Evolutionary conservation across 2,797 vertebrate genomes (phyloP).

Genomic region (Semaprochilodus insignis): DNA sequence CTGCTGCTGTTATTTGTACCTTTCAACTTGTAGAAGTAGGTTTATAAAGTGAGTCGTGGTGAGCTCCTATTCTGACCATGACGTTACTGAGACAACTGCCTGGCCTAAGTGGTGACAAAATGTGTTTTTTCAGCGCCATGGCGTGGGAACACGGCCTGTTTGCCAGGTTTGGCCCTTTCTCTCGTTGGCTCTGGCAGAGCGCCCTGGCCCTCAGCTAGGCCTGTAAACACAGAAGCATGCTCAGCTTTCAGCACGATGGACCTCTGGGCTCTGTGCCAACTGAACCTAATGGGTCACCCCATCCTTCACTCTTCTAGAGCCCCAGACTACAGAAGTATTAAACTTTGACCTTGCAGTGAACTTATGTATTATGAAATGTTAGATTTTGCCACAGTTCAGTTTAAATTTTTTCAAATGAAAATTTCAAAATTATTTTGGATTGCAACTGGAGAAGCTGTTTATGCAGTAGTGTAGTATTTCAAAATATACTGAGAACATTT

Average conservation of each 20-base stretch:
- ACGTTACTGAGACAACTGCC: slow-evolving; percentile 23
- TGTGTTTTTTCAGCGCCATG: slow-evolving; percentile 34
- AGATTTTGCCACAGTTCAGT: too few relatives aligned
- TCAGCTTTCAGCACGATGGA: slow-evolving; percentile 40
- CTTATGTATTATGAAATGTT: background rate
- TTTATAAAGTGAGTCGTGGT: background rate
- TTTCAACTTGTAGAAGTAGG: background rate
- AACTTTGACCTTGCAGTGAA: background rate
- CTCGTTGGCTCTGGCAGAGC: slow-evolving; percentile 35
- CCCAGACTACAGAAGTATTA: background rate
- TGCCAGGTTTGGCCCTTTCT: slow-evolving; percentile 53
- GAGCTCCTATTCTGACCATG: background rate
- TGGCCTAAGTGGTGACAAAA: slow-evolving; percentile 40
- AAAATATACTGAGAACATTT: too few relatives aligned
- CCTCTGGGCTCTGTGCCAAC: slow-evolving; percentile 56
- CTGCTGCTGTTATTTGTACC: background rate
- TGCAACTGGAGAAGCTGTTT: too few relatives aligned
- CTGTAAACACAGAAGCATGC: slow-evolving; percentile 50
- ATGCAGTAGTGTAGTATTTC: too few relatives aligned
- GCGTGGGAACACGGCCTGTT: slow-evolving; percentile 55
- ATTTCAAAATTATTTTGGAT: too few relatives aligned
- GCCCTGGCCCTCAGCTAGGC: slow-evolving; percentile 30
- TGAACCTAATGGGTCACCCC: slow-evolving; percentile 72
- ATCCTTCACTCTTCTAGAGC: slow-evolving; percentile 31
- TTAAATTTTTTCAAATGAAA: too few relatives aligned